phyloP scores from a whole-genome alignment of 1,140 invertebrate genomes.

The Hetaerina americana region DNA sequence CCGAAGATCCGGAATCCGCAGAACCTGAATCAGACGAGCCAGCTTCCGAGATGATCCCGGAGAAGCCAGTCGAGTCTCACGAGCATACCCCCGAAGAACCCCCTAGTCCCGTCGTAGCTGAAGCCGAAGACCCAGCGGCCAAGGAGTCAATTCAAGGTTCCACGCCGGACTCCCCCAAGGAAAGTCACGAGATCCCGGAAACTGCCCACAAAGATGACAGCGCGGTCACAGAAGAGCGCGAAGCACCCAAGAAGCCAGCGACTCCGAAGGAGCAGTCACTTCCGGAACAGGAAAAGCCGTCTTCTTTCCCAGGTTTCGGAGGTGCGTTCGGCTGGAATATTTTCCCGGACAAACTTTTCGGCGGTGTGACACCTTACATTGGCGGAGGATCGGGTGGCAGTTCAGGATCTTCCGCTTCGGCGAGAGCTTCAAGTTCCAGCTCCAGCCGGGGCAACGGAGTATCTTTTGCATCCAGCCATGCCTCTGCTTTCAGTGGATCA shows the following conservation, averaged over 20 bases:
- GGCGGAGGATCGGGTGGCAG: neutral
- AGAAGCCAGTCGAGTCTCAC: neutral
- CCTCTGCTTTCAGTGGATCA: neutral
- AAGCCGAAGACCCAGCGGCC: neutral
- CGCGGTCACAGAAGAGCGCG: too few species aligned
- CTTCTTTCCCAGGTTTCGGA: neutral
- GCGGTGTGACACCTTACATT: neutral
- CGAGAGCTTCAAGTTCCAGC: neutral
- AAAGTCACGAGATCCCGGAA: too few species aligned
- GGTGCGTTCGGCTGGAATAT: neutral
- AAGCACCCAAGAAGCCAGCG: neutral
- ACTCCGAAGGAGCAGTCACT: neutral
- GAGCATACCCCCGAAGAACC: too few species aligned
- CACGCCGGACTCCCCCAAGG: neutral
- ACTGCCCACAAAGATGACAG: too few species aligned
- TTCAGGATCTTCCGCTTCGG: neutral
- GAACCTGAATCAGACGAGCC: neutral
- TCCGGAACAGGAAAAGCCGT: neutral
- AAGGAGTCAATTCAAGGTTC: neutral
- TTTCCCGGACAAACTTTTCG: neutral
- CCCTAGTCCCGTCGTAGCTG: too few species aligned
- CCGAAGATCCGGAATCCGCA: neutral
- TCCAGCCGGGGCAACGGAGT: neutral
- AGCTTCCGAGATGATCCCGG: neutral
- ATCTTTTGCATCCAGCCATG: neutral